Base-by-base conservation (phyloP, 2,797 vertebrate species). In the Simalia tracyae region DNA sequence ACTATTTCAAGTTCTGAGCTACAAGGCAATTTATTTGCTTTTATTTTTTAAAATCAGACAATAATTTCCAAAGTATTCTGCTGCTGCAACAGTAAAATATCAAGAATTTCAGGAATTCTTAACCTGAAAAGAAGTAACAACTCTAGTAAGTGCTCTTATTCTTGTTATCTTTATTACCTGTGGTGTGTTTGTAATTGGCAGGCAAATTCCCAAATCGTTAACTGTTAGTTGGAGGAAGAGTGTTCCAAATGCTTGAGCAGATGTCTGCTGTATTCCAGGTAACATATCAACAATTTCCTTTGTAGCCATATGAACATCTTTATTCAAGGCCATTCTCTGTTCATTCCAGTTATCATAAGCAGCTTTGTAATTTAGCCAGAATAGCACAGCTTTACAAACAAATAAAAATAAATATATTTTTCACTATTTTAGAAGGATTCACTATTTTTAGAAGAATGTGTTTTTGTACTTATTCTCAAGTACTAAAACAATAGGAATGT, bases 311-410 rank as follows among this genome's bases (percentile, higher is more conserved):
- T 99, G 99, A 96, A 99, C 99, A 96, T 99, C 99, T 68, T 99
- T 99, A 97, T 99, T 98, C 66, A 99, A 98, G 87, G 99, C 99
- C 98, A 99, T 90, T 42, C 99, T 98, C 96, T 99, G 99, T 92
- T 99, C 99, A 31, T 99, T 99, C 99, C 99, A 99, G 96, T 99
- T 99, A 97, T 99, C 99, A 84, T 99, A 99, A 0, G 99, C 99
- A 4, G 99, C 99, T 94, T 99, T 99, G 97, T 99, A 99, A 97
- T 99, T 99, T 95, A 99, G 98, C 99, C 99, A 99, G 96, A 99
- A 99, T 0, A 99, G 98, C 90, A 99, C 99, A 95, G 99, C 99
- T 99, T 96, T 93, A 9, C 2, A 92, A 93, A 50, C 22, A 96
- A 86, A 31, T 95, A 94, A 93, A 94, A 86, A 31, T 94, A 94